A percentile compares a stretch with the other conserved stretches of the same genome.
phyloP scores from a whole-genome alignment of 2,797 vertebrate genomes.

The Bucorvus abyssinicus region DNA sequence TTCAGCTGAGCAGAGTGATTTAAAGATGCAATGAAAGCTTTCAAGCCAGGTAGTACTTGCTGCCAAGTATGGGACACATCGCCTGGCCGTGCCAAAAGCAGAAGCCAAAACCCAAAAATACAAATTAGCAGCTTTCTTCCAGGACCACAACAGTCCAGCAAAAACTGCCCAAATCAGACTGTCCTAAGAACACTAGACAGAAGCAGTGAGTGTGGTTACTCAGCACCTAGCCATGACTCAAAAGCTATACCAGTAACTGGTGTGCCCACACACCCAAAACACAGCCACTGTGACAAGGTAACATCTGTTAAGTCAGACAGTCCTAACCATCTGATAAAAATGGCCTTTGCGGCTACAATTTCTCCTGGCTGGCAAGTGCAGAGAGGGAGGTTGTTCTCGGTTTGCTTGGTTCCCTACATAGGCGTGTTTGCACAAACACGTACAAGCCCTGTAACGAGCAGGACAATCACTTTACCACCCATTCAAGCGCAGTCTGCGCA shows the following conservation, averaged over 20 bases:
- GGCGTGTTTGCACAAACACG: fast-evolving
- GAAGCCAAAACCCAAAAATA: slow-evolving; percentile 55
- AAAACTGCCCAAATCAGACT: background rate
- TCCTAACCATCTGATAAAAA: background rate
- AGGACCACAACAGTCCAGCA: background rate
- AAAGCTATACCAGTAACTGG: background rate
- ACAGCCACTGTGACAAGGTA: fast-evolving
- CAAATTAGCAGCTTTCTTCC: slow-evolving; percentile 46
- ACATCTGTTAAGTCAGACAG: background rate
- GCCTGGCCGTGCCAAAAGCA: slow-evolving; percentile 28
- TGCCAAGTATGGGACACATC: slow-evolving; percentile 38
- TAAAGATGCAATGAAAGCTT: background rate
- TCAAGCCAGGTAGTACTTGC: background rate
- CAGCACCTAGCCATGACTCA: fast-evolving
- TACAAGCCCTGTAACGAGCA: fast-evolving
- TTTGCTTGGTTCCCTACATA: background rate
- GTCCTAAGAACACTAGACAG: background rate
- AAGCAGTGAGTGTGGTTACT: background rate
- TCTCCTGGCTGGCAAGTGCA: fast-evolving
- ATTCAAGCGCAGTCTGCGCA: fast-evolving
- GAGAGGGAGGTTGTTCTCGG: background rate
- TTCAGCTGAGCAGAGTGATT: slow-evolving; percentile 24
- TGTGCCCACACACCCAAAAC: fast-evolving
- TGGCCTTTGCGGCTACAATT: background rate
- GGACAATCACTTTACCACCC: background rate